Conservation (phyloP, 2,888 invertebrate species). For the Lamproptera curius region DNA sequence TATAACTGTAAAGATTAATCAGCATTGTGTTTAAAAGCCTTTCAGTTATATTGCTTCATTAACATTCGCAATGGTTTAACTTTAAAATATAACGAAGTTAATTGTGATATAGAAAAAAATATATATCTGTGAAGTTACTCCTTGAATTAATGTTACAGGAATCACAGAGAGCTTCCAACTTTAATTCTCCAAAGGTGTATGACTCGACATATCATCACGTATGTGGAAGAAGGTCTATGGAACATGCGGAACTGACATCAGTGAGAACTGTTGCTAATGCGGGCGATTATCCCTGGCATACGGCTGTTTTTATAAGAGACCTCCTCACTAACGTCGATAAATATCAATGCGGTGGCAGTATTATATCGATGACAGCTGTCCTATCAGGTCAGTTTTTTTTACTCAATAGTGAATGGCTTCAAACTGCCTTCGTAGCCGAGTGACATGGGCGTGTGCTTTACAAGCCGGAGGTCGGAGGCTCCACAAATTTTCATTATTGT, state of each 20-base stretch:
- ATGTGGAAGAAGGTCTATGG: conserved; percentile 54
- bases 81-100: too few relatives aligned
- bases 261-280: conserved; percentile 49
- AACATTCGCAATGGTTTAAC: too few relatives aligned
- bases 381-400: conserved; percentile 48
- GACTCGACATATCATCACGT: conserved; percentile 41
- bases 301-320: conserved; percentile 48
- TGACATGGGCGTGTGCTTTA: too few relatives aligned
- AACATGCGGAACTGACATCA: conserved; percentile 54
- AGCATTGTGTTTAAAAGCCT: too few relatives aligned
- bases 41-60: too few relatives aligned
- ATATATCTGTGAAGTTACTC: too few relatives aligned
- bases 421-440: too few relatives aligned
- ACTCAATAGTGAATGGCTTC: too few relatives aligned
- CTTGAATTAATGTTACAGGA: conserved; percentile 30
- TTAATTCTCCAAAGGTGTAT: conserved; percentile 37
- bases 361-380: conserved; percentile 61
- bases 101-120: too few relatives aligned
- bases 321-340: conserved; percentile 25
- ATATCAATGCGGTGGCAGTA: conserved; percentile 63
- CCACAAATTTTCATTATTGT: too few relatives aligned
- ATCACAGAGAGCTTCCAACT: conserved; percentile 39
- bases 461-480: too few relatives aligned
- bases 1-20: too few relatives aligned
- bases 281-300: conserved; percentile 73